Conservation (phyloP, 2,888 invertebrate genomes). For the Flabesymbios commensalis region DNA sequence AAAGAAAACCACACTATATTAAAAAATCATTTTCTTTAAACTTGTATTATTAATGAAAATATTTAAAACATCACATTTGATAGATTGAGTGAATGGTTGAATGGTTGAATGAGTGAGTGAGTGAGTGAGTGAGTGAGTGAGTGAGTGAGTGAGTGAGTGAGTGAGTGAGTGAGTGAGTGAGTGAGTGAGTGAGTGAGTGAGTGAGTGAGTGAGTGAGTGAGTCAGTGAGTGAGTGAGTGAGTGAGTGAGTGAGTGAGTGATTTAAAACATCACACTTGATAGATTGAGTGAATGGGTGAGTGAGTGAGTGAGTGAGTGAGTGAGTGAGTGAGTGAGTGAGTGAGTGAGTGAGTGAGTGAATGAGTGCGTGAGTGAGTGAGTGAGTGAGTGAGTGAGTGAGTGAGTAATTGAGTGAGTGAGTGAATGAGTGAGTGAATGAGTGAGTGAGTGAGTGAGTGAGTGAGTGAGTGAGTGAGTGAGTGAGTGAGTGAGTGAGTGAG, state of each 20-base stretch:
- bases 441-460: slow-evolving; percentile 3
- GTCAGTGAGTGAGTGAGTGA: not conserved
- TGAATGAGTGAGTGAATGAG: no score
- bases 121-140: slow-evolving; percentile 1
- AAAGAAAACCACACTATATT: no score
- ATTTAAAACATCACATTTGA: no score
- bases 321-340: slow-evolving; percentile 3
- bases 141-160: slow-evolving; percentile 3
- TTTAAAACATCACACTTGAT: no score
- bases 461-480: not conserved
- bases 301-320: slow-evolving; percentile 3
- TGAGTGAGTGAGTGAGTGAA: no score
- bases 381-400: no score
- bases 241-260: no score
- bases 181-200: slow-evolving; percentile 2
- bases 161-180: slow-evolving; percentile 3
- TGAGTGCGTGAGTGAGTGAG: no score
- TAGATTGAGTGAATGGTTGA: not conserved
- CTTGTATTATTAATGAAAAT: no score
- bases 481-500: not conserved
- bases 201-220: not conserved
- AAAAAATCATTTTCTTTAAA: no score
- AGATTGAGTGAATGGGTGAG: not conserved
- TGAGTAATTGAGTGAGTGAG: no score
- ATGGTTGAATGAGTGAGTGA: no score